These are phyloP conservation scores for Apostichopus californicus DNA, from an alignment of 35 echinoderm and acorn worm genomes.

Conservation along the genomic window DNA sequence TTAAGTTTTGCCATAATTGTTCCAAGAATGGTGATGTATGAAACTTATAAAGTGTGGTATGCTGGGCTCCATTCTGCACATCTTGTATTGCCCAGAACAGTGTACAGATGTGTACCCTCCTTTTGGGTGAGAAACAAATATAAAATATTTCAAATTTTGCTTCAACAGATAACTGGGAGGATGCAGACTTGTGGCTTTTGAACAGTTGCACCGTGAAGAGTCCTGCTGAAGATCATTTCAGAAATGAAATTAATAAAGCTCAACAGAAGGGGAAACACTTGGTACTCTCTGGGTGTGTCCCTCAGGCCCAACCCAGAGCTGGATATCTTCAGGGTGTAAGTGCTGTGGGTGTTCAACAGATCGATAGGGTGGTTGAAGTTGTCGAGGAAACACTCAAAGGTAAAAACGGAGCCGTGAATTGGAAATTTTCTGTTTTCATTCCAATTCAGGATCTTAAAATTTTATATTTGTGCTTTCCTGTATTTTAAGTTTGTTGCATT, in stretches of 20 bases:
- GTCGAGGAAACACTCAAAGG: slow-evolving; percentile 99
- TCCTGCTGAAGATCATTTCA: slow-evolving; percentile 96
- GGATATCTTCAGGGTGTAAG: slow-evolving; percentile 90
- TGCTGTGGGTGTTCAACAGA: slow-evolving; percentile 94
- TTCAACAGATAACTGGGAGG: slow-evolving; percentile 64
- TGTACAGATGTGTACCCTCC: too few species aligned
- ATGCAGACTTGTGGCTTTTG: slow-evolving; percentile 92
- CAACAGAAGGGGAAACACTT: slow-evolving; percentile 75
- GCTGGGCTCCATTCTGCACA: too few species aligned
- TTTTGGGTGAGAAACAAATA: too few species aligned
- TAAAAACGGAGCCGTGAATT: neutral
- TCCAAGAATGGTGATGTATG: too few species aligned
- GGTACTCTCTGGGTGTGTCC: slow-evolving; percentile 95
- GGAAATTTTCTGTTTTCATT: too few species aligned
- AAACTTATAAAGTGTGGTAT: too few species aligned
- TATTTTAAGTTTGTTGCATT: too few species aligned
- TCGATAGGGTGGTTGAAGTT: slow-evolving; percentile 95
- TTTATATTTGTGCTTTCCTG: too few species aligned
- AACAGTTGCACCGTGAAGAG: slow-evolving; percentile 99
- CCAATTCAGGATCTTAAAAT: too few species aligned
- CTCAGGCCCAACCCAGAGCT: slow-evolving; percentile 88
- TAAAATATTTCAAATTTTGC: neutral
- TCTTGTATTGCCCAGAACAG: too few species aligned
- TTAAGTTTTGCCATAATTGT: too few species aligned
- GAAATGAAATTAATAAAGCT: slow-evolving; percentile 81